Percentiles rank a stretch among this genome's conserved stretches.
Conservation (phyloP, 2,113 vertebrate species). For the Theristicus caerulescens region DNA sequence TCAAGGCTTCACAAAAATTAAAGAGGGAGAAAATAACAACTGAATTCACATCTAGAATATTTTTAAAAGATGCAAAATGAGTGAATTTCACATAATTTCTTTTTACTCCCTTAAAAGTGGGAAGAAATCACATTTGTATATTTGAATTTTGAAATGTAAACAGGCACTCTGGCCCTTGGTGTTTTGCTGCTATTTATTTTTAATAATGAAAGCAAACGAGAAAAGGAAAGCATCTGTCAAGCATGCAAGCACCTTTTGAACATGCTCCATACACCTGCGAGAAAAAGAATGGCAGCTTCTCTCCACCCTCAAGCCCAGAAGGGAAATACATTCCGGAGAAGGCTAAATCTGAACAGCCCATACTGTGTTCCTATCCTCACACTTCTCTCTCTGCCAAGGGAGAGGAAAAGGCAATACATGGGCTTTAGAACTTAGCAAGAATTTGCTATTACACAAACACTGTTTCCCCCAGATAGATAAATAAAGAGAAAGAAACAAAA, state of each 20-base stretch:
- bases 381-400: neutral
- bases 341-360: neutral
- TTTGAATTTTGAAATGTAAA: slow-evolving; percentile 8
- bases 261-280: neutral
- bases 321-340: neutral
- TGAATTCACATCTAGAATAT: neutral
- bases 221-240: neutral
- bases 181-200: slow-evolving; percentile 20
- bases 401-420: neutral
- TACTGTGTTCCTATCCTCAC: neutral
- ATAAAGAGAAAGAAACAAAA: neutral
- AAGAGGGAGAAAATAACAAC: neutral
- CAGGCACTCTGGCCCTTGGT: neutral
- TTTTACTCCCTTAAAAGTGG: neutral
- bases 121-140: neutral
- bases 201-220: slow-evolving; percentile 8
- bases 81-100: neutral
- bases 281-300: neutral
- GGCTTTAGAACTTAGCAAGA: neutral
- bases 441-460: neutral
- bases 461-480: neutral
- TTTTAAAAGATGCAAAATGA: neutral
- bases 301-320: neutral
- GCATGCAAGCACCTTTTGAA: neutral
- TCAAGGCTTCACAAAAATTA: neutral